phyloP scores from a whole-genome alignment of 1,140 invertebrate species.

The Drosophila funebris region DNA sequence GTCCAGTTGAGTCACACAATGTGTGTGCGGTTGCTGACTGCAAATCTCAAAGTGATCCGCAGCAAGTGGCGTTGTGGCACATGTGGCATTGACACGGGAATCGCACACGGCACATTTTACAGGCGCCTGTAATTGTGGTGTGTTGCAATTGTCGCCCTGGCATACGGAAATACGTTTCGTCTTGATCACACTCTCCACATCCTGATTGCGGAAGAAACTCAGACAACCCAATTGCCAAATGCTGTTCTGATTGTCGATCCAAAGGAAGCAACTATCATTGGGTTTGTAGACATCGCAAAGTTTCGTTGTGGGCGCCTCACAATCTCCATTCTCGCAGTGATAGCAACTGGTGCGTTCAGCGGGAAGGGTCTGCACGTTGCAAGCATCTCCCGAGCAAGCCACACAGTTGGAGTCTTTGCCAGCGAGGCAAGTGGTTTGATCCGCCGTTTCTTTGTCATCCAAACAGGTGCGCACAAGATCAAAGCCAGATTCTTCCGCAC shows the following conservation, averaged over 20 bases:
- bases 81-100: slow-evolving; percentile 55
- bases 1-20: slow-evolving; percentile 55
- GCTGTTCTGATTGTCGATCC: slow-evolving; percentile 63
- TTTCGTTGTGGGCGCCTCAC: slow-evolving; percentile 49
- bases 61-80: slow-evolving; percentile 55
- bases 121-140: slow-evolving; percentile 28
- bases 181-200: slow-evolving; percentile 59
- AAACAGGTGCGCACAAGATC: slow-evolving; percentile 75
- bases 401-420: slow-evolving; percentile 49
- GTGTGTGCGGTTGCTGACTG: slow-evolving; percentile 62
- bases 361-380: slow-evolving; percentile 59
- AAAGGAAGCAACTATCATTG: slow-evolving; percentile 65
- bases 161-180: slow-evolving; percentile 72
- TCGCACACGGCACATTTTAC: slow-evolving; percentile 70
- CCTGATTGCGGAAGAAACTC: slow-evolving; percentile 71
- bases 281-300: slow-evolving; percentile 63
- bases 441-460: slow-evolving; percentile 66
- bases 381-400: slow-evolving; percentile 50
- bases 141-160: slow-evolving; percentile 63
- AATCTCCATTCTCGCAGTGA: slow-evolving; percentile 56
- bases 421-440: slow-evolving; percentile 45
- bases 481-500: slow-evolving; percentile 39
- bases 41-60: slow-evolving; percentile 54
- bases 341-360: slow-evolving; percentile 62
- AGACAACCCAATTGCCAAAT: slow-evolving; percentile 62